Percentiles rank a stretch among this genome's conserved stretches.
These are phyloP conservation scores for Periophthalmodon schlosseri DNA, from an alignment of 2,113 vertebrate genomes.

Conservation along the genomic window DNA sequence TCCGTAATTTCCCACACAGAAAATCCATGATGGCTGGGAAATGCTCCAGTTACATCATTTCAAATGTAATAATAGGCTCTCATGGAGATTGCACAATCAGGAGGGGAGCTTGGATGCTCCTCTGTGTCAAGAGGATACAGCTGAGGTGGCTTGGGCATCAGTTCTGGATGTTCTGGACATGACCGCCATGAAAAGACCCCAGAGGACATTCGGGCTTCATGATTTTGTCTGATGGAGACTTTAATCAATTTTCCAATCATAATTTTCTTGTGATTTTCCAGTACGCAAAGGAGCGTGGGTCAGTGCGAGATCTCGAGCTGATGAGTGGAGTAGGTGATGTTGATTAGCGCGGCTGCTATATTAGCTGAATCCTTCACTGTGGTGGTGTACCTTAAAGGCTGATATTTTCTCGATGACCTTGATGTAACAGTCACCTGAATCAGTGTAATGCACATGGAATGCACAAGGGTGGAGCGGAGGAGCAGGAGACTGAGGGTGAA, in stretches of 20 bases:
- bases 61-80: too few relatives aligned
- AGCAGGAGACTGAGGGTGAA: not conserved
- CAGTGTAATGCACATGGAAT: not conserved
- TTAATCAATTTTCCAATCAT: not conserved
- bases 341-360: not conserved
- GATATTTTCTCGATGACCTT: too few relatives aligned
- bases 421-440: not conserved
- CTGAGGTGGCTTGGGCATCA: not conserved
- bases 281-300: not conserved
- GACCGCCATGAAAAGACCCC: too few relatives aligned
- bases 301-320: not conserved
- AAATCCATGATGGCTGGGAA: too few relatives aligned
- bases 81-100: not conserved
- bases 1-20: too few relatives aligned
- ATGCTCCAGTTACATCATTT: too few relatives aligned
- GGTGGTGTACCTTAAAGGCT: not conserved
- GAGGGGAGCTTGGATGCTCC: not conserved
- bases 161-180: not conserved
- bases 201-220: too few relatives aligned
- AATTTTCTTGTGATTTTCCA: not conserved
- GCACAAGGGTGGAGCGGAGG: too few relatives aligned
- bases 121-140: not conserved
- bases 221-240: too few relatives aligned
- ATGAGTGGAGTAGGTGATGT: not conserved
- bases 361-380: too few relatives aligned